These are phyloP conservation scores for Pollenia amentaria DNA, from an alignment of 2,888 invertebrate species.

Conservation along the genomic window DNA sequence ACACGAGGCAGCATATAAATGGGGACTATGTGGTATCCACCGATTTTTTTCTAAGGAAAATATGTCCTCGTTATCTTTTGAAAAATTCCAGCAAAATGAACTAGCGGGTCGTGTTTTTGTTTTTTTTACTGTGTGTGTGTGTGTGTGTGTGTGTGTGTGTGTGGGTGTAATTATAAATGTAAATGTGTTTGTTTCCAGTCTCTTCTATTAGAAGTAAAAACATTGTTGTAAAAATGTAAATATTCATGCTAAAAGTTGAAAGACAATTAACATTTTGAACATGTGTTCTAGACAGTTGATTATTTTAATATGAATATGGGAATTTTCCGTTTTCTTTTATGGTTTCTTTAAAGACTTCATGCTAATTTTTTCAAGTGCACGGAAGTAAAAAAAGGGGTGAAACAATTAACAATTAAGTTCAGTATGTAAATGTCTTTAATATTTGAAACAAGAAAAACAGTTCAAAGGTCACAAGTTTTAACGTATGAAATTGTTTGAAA, in stretches of 20 bases:
- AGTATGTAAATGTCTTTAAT: too few relatives aligned
- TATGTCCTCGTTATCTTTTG: too few relatives aligned
- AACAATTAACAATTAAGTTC: too few relatives aligned
- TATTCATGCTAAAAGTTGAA: constrained; percentile 52
- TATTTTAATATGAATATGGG: constrained; percentile 12
- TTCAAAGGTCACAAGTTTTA: neutral
- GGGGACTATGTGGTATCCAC: too few relatives aligned
- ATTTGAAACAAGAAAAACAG: neutral
- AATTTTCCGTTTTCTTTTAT: neutral
- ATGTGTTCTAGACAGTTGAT: constrained; percentile 54
- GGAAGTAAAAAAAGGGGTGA: neutral
- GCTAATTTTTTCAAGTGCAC: neutral
- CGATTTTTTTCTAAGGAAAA: too few relatives aligned
- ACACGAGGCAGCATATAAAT: too few relatives aligned
- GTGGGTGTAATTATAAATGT: neutral
- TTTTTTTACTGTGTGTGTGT: neutral
- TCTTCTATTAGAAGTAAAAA: constrained; percentile 15
- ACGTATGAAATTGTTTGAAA: too few relatives aligned
- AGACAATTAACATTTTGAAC: constrained; percentile 63
- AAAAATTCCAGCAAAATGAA: too few relatives aligned
- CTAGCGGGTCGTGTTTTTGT: neutral
- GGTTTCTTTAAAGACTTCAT: neutral
- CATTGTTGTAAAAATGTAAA: constrained; percentile 51
- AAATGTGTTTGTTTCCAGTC: too few relatives aligned
- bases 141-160: neutral